Evolutionary conservation across 2,113 vertebrate species (phyloP), one percentile per base, ranked within the genome.

Genomic region (Grus americana): DNA sequence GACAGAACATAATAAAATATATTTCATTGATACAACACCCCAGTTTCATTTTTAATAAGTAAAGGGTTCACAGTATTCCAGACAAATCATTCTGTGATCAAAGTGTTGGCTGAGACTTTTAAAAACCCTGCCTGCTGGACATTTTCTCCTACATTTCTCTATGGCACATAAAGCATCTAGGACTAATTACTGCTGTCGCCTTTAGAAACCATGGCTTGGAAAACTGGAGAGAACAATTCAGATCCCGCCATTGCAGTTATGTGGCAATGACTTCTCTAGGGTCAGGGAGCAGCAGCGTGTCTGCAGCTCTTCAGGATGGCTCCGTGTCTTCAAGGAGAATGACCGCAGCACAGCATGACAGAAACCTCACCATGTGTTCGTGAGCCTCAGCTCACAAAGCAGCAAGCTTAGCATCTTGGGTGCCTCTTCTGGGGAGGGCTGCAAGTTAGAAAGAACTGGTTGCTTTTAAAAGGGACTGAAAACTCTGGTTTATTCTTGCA

Each of bases 1-100:
- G 89, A 90, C 80, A 86, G 86, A 91, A 70, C 81, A 90, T 71
- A 98, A 95, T 97, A 94, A 96, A 97, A 90, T 96, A 83, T 40
- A 90, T 88, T 93, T 90, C 95, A 94, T 93, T 96, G 92, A 94
- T 94, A 92, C 63, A 86, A 85, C 67, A 96, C 92, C 92, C 90
- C 79, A 79, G 93, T 93, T 87, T 93, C 92, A 85, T 89, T 97
- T 89, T 96, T 92, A 97, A 94, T 97, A 96, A 97, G 73, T 84
- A 95, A 84, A 93, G 84, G 61, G 73, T 84, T 75, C 84, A 68
- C 47, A 52, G 79, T 92, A 95, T 95, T 96, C 72, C 72, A 94
- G 85, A 90, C 92, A 92, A 97, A 93, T 92, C 92, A 58, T 95
- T 93, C 92, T 81, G 50, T 90, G 94, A 96, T 96, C 96, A 96